A percentile compares a stretch with the other conserved stretches of the same genome.
Evolutionary conservation across 2,113 vertebrate species (phyloP).

Genomic region (Pachyramphus minor): DNA sequence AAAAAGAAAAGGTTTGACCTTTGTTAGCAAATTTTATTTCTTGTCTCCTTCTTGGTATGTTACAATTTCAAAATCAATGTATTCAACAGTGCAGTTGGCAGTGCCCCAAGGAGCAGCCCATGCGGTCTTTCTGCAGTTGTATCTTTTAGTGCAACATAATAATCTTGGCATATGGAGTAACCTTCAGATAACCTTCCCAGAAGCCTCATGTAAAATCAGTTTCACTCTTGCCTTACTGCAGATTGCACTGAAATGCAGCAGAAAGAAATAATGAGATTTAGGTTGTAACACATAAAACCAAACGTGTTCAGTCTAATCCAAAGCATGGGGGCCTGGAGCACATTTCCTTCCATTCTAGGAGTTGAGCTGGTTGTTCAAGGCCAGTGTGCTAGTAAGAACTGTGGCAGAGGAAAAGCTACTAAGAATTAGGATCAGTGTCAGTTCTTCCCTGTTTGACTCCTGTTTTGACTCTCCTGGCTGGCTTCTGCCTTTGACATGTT

Average conservation of each 20-base stretch:
- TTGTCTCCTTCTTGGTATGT: not conserved
- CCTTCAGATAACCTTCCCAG: not conserved
- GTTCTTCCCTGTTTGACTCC: not conserved
- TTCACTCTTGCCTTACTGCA: not conserved
- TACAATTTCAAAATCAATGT: not conserved
- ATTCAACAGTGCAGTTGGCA: not conserved
- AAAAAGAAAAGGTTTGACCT: not conserved
- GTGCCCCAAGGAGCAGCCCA: not conserved
- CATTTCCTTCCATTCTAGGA: not conserved
- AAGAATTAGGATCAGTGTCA: not conserved
- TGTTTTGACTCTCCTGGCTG: not conserved
- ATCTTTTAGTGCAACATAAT: not conserved
- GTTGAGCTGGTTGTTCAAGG: not conserved
- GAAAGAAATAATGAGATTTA: not conserved
- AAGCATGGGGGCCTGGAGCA: not conserved
- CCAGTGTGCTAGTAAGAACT: not conserved
- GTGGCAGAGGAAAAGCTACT: not conserved
- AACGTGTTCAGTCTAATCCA: not conserved
- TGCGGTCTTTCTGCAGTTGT: not conserved
- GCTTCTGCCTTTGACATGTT: not conserved
- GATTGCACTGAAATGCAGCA: not conserved
- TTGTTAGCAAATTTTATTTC: not conserved
- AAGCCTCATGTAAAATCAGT: not conserved
- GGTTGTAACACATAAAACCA: not conserved
- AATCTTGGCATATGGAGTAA: not conserved